Evolutionary conservation across 2,888 invertebrate species (phyloP), one percentile per base, ranked within the genome.

Genomic region (Zaprionus lineosus): DNA sequence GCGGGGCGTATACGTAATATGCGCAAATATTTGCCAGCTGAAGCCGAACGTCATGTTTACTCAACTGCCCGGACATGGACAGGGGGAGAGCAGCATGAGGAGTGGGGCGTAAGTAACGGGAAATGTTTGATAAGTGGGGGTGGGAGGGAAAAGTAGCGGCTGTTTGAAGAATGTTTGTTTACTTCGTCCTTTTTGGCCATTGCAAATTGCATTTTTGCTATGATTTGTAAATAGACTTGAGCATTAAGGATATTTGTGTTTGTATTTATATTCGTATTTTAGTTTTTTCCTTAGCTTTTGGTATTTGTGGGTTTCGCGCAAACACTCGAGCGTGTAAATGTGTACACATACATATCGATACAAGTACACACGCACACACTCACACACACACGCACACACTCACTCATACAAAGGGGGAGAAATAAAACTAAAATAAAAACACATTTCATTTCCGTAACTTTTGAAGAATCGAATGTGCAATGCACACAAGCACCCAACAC

Each of bases 391-490:
- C n/a, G n/a, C n/a, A n/a, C n/a, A n/a, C n/a, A n/a, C n/a, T n/a
- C n/a, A n/a, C n/a, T n/a, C n/a, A n/a, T n/a, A n/a, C n/a, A n/a
- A n/a, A n/a, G n/a, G n/a, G n/a, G n/a, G n/a, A n/a, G 53, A 66
- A 70, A 61, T 61, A 63, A 74, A 76, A 78, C 84, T 78, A 67
- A 84, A 84, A 78, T 82, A 77, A 78, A 84, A 84, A 82, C 71
- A 84, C 79, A 81, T 81, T 81, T 81, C 85, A 81, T 84, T 81
- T 81, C 85, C 79, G 83, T 78, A 83, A 82, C 82, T 81, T 82
- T 67, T 65, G 63, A 39, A 56, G n/a, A 71, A 47, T 67, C 55
- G 68, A 62, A 71, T 62, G 73, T 73, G 58, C 59, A n/a, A n/a
- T n/a, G n/a, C n/a, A n/a, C 63, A 52, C 39, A 44, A 43, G 8